Percentiles rank a stretch among this genome's conserved stretches.
Evolutionary conservation across 2,888 invertebrate genomes (phyloP).

Genomic region (Enchytraeus crypticus): DNA sequence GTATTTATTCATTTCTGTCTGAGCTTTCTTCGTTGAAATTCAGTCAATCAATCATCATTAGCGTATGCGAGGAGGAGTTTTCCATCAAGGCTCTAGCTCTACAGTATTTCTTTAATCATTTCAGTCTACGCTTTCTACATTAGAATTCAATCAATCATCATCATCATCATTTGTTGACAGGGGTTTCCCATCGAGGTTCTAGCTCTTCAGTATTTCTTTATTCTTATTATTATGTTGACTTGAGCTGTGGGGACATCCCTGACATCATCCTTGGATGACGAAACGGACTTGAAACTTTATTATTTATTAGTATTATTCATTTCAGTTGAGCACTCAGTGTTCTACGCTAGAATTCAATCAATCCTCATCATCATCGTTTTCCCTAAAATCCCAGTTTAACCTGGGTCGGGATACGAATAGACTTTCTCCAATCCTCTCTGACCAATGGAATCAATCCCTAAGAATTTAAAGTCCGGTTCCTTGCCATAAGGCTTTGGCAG

Average conservation of each 20-base stretch:
- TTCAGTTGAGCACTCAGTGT: too few species aligned
- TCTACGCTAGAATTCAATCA: background rate
- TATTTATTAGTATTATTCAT: background rate
- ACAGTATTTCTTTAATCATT: background rate
- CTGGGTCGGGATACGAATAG: too few species aligned
- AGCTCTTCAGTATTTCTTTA: background rate
- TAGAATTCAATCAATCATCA: background rate
- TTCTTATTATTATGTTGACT: background rate
- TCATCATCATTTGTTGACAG: slow-evolving; percentile 14
- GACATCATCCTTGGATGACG: too few species aligned
- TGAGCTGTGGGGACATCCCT: too few species aligned
- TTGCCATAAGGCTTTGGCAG: too few species aligned
- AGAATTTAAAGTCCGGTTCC: too few species aligned
- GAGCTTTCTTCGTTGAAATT: background rate
- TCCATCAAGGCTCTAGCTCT: slow-evolving; percentile 15
- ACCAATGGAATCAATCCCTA: too few species aligned
- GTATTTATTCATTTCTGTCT: background rate
- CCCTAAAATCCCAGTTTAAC: too few species aligned
- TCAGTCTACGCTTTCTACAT: background rate
- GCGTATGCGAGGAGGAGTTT: slow-evolving; percentile 11
- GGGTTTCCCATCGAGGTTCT: slow-evolving; percentile 15
- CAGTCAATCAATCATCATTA: background rate
- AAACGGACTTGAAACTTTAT: background rate
- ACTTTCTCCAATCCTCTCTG: too few species aligned
- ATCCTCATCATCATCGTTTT: too few species aligned